phyloP scores from a whole-genome alignment of 2,113 vertebrate species.

The Strigops habroptila region DNA sequence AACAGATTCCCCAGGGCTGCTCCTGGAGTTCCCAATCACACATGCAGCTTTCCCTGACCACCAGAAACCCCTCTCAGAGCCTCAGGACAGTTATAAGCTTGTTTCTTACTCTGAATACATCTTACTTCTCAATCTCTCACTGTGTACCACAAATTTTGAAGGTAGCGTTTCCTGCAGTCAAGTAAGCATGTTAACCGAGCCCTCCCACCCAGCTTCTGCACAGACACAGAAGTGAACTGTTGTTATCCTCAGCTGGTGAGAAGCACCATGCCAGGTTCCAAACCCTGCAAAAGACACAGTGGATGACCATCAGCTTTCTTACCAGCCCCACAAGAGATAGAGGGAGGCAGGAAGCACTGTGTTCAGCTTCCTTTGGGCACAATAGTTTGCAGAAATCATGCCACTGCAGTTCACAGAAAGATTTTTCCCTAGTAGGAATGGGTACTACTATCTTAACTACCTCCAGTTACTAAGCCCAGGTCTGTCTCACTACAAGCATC shows the following conservation, averaged over 20 bases:
- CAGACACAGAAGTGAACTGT: accelerated
- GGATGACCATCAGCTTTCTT: not conserved
- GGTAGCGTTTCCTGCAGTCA: not conserved
- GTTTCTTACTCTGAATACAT: not conserved
- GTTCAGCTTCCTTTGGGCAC: not conserved
- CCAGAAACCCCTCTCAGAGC: not conserved
- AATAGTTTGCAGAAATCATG: not conserved
- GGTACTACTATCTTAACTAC: not conserved
- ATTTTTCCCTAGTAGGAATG: not conserved
- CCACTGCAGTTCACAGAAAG: not conserved
- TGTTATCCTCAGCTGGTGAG: not conserved
- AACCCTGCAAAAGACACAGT: not conserved
- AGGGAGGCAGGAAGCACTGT: not conserved
- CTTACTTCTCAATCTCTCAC: not conserved
- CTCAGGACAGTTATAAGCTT: not conserved
- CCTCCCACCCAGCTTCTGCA: not conserved
- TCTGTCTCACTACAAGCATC: not conserved
- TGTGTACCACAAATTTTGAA: not conserved
- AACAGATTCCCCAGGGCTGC: not conserved
- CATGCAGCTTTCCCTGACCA: not conserved
- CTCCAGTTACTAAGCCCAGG: not conserved
- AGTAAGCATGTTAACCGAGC: not conserved
- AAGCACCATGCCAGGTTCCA: not conserved
- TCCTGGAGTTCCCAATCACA: accelerated
- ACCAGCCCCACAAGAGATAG: accelerated